Base-by-base conservation (phyloP, 1,140 invertebrate genomes). In the Augochlora pura region DNA sequence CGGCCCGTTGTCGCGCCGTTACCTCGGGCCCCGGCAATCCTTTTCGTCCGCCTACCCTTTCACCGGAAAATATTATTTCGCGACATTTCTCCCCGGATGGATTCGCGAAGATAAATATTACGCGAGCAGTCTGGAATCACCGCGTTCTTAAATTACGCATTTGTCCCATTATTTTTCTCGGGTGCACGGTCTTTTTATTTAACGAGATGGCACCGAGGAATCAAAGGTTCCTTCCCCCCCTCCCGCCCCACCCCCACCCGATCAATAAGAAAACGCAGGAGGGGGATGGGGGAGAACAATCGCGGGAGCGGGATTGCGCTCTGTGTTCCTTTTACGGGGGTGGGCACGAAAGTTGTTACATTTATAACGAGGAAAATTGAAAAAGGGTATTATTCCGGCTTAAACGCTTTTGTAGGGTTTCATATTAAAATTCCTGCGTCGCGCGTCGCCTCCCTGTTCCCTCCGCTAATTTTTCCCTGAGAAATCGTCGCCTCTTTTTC, bases 361-460 rank as follows among this genome's bases (percentile, higher is more conserved):
- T 39, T 72, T 18, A 10, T 66, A 76, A 76, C 16, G 18, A 76
- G 49, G 14, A n/a, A 23, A 68, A 68, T 27, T 57, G 73, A 27
- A 46, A 42, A 59, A 68, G 23, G 18, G 23, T 27, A 76, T 68
- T 42, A 54, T 23, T 1, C 10, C 23, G 12, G 38, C 70, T 62
- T n/a, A n/a, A 39, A 63, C 57, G 18, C 42, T 60, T 25, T 21
- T 39, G 38, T 9, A 14, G 23, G 32, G 16, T 46, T 62, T 39
- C 6, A 14, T 27, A 27, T 46, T 52, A 25, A 71, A n/a, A 65
- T 3, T 6, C 16, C 6, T 2, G 6, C 6, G 3, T 18, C 7
- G 4, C 32, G 32, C 32, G 32, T 32, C 14, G 42, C 42, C 9
- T 46, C 10, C 10, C 2, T 0, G n/a, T 23, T 10, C 0, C 0